These are phyloP conservation scores for Nomia melanderi DNA, from an alignment of 1,140 invertebrate species.

Conservation along the genomic window DNA sequence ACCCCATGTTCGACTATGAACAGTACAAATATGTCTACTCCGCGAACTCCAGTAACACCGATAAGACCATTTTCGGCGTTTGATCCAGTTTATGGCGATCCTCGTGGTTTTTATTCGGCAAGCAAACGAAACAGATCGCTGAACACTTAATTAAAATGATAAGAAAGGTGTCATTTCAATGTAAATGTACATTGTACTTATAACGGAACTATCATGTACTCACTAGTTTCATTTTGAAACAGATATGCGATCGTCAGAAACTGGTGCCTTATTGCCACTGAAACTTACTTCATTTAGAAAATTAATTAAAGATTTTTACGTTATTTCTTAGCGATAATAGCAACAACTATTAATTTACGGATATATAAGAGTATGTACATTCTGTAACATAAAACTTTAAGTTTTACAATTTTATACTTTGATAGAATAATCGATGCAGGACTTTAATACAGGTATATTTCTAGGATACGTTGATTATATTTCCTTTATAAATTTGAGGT, in stretches of 20 bases:
- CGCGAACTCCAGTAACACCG: constrained; percentile 62
- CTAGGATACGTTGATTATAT: neutral
- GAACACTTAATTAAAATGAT: constrained; percentile 48
- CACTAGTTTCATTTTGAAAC: constrained; percentile 17
- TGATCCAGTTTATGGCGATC: constrained; percentile 74
- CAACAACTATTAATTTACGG: constrained; percentile 13
- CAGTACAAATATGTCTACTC: constrained; percentile 65
- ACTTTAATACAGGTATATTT: constrained; percentile 5
- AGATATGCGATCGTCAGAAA: constrained; percentile 30
- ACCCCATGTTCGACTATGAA: constrained; percentile 61
- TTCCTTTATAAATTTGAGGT: constrained; percentile 19
- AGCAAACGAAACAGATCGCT: constrained; percentile 70
- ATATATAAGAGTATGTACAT: constrained; percentile 28
- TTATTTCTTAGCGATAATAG: neutral
- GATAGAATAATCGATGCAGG: neutral
- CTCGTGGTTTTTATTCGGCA: constrained; percentile 74
- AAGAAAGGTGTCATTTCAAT: neutral
- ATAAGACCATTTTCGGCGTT: constrained; percentile 75
- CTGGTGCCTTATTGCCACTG: constrained; percentile 43
- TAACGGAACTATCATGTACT: neutral
- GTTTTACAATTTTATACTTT: constrained; percentile 35
- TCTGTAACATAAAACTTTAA: constrained; percentile 45
- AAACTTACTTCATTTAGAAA: constrained; percentile 5
- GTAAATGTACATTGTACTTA: constrained; percentile 12
- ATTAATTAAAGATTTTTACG: constrained; percentile 18